Evolutionary conservation across 2,888 invertebrate genomes (phyloP).

Genomic region (Chrysolina americana): DNA sequence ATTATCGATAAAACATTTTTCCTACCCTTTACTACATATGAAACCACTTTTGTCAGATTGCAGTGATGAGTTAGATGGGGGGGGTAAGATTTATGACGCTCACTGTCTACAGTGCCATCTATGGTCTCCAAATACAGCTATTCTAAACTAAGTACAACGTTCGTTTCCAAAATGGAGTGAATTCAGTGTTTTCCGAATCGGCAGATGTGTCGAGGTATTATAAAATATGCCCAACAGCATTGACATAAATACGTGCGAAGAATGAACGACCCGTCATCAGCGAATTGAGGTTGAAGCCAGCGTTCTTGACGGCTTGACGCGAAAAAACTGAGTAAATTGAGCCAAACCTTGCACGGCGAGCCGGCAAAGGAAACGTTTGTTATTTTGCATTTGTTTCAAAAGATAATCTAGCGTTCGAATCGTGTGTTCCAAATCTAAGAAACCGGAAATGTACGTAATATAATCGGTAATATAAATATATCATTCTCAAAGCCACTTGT

Average conservation of each 20-base stretch:
- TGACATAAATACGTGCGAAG: constrained; percentile 37
- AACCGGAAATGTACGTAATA: background rate
- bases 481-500: too few relatives aligned
- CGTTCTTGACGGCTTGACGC: background rate
- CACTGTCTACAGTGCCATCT: too few relatives aligned
- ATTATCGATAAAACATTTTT: too few relatives aligned
- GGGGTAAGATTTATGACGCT: too few relatives aligned
- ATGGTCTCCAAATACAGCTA: too few relatives aligned
- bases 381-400: constrained; percentile 7
- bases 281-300: constrained; percentile 13
- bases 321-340: constrained; percentile 1
- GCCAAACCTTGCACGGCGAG: background rate
- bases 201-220: background rate
- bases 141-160: too few relatives aligned
- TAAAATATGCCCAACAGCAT: constrained; percentile 23
- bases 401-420: constrained; percentile 3
- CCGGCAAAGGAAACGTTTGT: constrained; percentile 4
- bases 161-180: background rate
- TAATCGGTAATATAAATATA: background rate
- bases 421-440: constrained; percentile 2
- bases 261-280: too few relatives aligned
- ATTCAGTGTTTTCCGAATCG: constrained; percentile 12
- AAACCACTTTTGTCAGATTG: too few relatives aligned
- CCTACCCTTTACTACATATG: too few relatives aligned
- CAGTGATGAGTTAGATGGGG: too few relatives aligned